Conservation (phyloP, 2,113 vertebrate genomes). For the Neopipo cinnamomea region DNA sequence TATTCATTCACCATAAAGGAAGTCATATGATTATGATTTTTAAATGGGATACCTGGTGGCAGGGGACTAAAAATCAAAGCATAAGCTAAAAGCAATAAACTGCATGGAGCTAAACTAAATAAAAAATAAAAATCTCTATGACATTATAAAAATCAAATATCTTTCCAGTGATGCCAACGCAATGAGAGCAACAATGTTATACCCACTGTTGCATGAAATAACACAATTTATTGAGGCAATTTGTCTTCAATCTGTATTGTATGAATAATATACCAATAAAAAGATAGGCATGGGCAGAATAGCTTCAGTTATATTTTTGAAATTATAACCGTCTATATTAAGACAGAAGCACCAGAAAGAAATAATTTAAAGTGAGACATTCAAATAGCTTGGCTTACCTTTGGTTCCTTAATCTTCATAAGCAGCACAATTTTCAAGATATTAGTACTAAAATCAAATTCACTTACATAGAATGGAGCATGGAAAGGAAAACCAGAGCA, state of each 20-base stretch:
- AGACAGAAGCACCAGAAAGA: not conserved
- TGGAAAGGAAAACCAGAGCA: not conserved
- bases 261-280: conserved; percentile 22
- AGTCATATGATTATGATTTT: not conserved
- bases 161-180: not conserved
- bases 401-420: not conserved
- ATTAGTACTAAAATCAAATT: not conserved
- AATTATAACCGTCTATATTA: not conserved
- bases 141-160: conserved; percentile 11
- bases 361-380: not conserved
- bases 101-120: not conserved
- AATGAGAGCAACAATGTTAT: conserved; percentile 11
- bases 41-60: not conserved
- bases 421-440: not conserved
- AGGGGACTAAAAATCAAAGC: not conserved
- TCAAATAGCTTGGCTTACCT: not conserved
- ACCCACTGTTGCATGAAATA: conserved; percentile 27
- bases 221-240: conserved; percentile 33
- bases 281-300: not conserved
- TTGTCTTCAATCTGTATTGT: conserved; percentile 18
- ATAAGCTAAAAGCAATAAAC: not conserved
- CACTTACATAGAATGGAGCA: not conserved
- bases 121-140: not conserved
- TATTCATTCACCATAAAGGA: not conserved
- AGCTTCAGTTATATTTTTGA: conserved; percentile 4